Evolutionary conservation across 2,888 invertebrate species (phyloP).

Genomic region (Drosophila mayaguana): DNA sequence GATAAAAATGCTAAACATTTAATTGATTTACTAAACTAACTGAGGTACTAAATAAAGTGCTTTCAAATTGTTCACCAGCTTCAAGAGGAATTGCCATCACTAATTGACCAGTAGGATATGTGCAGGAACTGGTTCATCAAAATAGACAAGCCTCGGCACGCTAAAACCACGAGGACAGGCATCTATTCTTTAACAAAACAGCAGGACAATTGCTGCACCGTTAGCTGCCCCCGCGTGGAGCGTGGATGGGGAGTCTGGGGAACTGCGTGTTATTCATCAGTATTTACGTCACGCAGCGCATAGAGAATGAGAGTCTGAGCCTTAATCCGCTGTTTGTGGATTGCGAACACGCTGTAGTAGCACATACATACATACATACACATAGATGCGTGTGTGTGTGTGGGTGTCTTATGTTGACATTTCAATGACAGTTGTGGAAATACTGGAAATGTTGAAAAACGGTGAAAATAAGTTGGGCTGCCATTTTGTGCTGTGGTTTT

Average conservation of each 20-base stretch:
- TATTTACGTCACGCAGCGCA: slow-evolving; percentile 77
- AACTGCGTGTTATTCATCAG: slow-evolving; percentile 69
- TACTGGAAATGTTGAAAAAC: slow-evolving; percentile 51
- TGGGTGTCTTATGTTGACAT: slow-evolving; percentile 78
- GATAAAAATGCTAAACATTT: not conserved
- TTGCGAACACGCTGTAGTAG: slow-evolving; percentile 55
- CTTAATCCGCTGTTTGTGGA: slow-evolving; percentile 21
- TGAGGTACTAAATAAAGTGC: not conserved
- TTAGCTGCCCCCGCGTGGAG: slow-evolving; percentile 25
- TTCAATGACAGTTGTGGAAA: slow-evolving; percentile 78
- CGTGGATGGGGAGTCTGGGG: slow-evolving; percentile 36
- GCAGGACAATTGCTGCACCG: slow-evolving; percentile 38
- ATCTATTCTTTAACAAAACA: slow-evolving; percentile 66
- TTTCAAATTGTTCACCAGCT: not conserved
- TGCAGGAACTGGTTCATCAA: slow-evolving; percentile 69
- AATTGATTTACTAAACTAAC: not conserved
- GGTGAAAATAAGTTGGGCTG: slow-evolving; percentile 61
- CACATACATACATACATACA: not conserved
- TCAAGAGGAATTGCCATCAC: not conserved
- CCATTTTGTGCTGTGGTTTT: slow-evolving; percentile 60
- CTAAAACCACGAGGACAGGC: slow-evolving; percentile 16
- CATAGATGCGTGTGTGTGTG: not conserved
- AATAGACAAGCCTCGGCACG: slow-evolving; percentile 70
- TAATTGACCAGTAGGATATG: not conserved
- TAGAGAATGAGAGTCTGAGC: slow-evolving; percentile 42